Conservation (phyloP, 2,797 vertebrate genomes). For the Phoebastria nigripes region DNA sequence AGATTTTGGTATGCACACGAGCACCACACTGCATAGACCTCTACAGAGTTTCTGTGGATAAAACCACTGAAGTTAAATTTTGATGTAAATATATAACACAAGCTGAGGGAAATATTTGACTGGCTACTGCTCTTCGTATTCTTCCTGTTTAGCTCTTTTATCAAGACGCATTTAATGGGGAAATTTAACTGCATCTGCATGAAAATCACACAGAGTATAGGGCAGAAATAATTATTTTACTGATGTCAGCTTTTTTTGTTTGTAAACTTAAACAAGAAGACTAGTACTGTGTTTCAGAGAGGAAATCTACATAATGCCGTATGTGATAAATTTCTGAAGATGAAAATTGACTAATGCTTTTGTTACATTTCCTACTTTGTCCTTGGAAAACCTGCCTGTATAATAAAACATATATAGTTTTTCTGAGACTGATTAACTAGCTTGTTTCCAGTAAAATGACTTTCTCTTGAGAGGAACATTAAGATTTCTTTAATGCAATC, state of each 20-base stretch:
- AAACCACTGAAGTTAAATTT: background rate
- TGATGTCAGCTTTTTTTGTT: background rate
- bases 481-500: conserved; percentile 56
- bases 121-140: background rate
- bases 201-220: background rate
- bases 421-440: conserved; percentile 43
- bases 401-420: background rate
- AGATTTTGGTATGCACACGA: background rate
- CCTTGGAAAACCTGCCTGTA: conserved; percentile 21
- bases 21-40: background rate
- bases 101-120: background rate
- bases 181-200: background rate
- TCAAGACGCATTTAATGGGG: background rate
- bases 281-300: background rate
- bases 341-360: background rate
- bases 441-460: conserved; percentile 61
- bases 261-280: background rate
- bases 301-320: background rate
- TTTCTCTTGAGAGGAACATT: conserved; percentile 51
- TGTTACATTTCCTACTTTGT: background rate
- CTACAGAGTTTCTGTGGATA: background rate
- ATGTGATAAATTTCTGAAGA: background rate
- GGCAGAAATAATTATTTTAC: background rate
- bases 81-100: background rate
- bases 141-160: background rate